phyloP scores from a whole-genome alignment of 2,113 vertebrate genomes.

The Leptobrachium ailaonicum region DNA sequence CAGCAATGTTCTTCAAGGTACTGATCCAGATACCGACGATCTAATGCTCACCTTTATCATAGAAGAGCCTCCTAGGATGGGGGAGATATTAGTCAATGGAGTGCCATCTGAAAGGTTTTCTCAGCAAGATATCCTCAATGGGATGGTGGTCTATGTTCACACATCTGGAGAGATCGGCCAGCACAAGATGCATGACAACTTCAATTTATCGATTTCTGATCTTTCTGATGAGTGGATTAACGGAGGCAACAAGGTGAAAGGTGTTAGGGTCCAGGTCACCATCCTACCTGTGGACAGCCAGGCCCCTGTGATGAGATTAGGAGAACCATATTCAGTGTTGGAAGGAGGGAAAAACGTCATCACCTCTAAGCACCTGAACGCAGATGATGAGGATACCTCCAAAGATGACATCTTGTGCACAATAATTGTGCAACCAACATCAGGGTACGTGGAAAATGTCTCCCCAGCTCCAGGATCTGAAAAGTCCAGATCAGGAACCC shows the following conservation, averaged over 20 bases:
- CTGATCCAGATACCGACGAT: slow-evolving; percentile 54
- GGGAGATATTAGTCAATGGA: slow-evolving; percentile 57
- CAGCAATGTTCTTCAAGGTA: slow-evolving; percentile 51
- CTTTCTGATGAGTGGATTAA: slow-evolving; percentile 54
- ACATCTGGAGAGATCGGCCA: slow-evolving; percentile 63
- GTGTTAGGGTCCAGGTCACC: slow-evolving; percentile 57
- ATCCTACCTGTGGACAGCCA: slow-evolving; percentile 64
- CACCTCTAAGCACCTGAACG: slow-evolving; percentile 54
- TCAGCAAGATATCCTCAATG: slow-evolving; percentile 60
- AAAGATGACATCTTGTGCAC: slow-evolving; percentile 63
- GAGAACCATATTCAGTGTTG: slow-evolving; percentile 65
- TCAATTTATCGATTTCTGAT: slow-evolving; percentile 61
- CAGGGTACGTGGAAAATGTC: slow-evolving; percentile 66
- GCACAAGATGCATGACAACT: slow-evolving; percentile 56
- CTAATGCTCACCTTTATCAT: slow-evolving; percentile 60
- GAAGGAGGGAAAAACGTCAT: slow-evolving; percentile 80
- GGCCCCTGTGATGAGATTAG: slow-evolving; percentile 69
- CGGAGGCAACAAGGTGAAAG: slow-evolving; percentile 56
- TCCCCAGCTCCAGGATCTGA: slow-evolving; percentile 62
- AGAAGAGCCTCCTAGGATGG: slow-evolving; percentile 58
- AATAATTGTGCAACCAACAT: slow-evolving; percentile 59
- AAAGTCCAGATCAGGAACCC: slow-evolving; percentile 55
- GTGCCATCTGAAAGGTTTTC: slow-evolving; percentile 58
- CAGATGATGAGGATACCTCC: slow-evolving; percentile 59
- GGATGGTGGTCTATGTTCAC: slow-evolving; percentile 59